phyloP scores from a whole-genome alignment of 2,797 vertebrate species.

The Telmatherina bonti region DNA sequence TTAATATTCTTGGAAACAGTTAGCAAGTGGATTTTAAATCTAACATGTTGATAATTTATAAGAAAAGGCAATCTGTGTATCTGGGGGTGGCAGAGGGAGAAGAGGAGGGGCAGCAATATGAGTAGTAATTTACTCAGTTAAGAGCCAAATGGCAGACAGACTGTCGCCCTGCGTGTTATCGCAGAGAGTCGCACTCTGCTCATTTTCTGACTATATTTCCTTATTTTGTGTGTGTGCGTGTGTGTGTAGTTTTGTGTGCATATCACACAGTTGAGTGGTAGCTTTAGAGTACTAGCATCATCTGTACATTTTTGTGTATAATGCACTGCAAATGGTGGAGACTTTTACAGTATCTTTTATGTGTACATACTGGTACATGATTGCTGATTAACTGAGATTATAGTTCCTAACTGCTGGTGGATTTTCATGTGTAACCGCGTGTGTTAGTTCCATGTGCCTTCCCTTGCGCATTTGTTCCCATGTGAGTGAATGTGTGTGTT shows the following conservation, averaged over 20 bases:
- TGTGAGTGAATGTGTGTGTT: slow-evolving; percentile 80
- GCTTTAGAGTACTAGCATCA: slow-evolving; percentile 41
- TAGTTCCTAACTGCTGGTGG: slow-evolving; percentile 31
- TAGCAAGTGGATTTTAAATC: slow-evolving; percentile 76
- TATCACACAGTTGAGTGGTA: slow-evolving; percentile 53
- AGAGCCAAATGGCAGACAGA: slow-evolving; percentile 96
- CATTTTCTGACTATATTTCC: slow-evolving; percentile 82
- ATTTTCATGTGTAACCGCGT: slow-evolving; percentile 37
- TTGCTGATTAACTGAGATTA: slow-evolving; percentile 48
- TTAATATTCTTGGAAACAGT: slow-evolving; percentile 55
- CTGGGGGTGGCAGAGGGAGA: slow-evolving; percentile 70
- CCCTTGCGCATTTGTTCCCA: slow-evolving; percentile 56
- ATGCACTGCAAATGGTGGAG: slow-evolving; percentile 52
- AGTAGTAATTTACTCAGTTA: slow-evolving; percentile 91
- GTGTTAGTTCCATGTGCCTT: slow-evolving; percentile 30
- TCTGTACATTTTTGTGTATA: slow-evolving; percentile 56
- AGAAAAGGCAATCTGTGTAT: slow-evolving; percentile 79
- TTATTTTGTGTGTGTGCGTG: slow-evolving; percentile 29
- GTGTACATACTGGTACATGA: slow-evolving; percentile 50
- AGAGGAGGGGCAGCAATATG: slow-evolving; percentile 72
- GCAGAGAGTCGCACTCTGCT: slow-evolving; percentile 88
- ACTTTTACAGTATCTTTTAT: slow-evolving; percentile 46
- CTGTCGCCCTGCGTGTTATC: slow-evolving; percentile 95
- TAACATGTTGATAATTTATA: slow-evolving; percentile 81
- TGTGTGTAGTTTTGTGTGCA: slow-evolving; percentile 44